These are phyloP conservation scores for Sceloporus undulatus DNA, from an alignment of 2,113 vertebrate genomes.

Conservation along the genomic window DNA sequence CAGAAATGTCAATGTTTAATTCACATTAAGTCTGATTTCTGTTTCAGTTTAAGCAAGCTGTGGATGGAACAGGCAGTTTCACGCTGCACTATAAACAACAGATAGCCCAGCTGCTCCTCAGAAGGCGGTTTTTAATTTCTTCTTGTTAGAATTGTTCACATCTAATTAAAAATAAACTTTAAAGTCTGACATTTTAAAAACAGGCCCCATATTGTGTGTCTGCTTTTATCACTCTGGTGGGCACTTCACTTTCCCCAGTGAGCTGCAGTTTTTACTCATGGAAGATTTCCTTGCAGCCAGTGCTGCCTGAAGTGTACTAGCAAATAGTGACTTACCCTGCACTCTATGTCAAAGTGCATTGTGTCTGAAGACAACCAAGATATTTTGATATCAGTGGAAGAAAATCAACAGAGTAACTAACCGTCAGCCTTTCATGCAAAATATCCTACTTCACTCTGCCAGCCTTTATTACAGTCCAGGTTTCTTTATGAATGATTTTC, in stretches of 20 bases:
- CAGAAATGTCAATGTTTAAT: slow-evolving; percentile 13
- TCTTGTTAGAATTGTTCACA: slow-evolving; percentile 48
- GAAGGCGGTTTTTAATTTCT: slow-evolving; percentile 45
- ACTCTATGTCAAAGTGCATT: no score
- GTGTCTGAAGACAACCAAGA: no score
- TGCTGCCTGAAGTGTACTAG: background rate
- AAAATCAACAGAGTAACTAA: no score
- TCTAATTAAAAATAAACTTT: slow-evolving; percentile 51
- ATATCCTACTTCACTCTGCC: no score
- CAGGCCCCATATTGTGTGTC: slow-evolving; percentile 35
- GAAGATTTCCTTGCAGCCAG: background rate
- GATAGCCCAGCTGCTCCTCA: slow-evolving; percentile 35
- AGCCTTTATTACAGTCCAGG: background rate
- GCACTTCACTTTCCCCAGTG: background rate
- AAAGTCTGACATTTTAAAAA: slow-evolving; percentile 35
- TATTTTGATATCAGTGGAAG: no score
- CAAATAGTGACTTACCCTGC: no score
- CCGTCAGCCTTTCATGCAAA: no score
- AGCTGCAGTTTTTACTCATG: background rate
- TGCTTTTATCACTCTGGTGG: background rate
- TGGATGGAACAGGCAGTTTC: slow-evolving; percentile 30
- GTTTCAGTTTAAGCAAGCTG: slow-evolving; percentile 34
- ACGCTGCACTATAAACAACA: slow-evolving; percentile 34
- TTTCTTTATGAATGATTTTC: background rate
- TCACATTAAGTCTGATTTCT: slow-evolving; percentile 30